Conservation (phyloP, 2,113 vertebrate genomes). For the Dolichotis patagonum region DNA sequence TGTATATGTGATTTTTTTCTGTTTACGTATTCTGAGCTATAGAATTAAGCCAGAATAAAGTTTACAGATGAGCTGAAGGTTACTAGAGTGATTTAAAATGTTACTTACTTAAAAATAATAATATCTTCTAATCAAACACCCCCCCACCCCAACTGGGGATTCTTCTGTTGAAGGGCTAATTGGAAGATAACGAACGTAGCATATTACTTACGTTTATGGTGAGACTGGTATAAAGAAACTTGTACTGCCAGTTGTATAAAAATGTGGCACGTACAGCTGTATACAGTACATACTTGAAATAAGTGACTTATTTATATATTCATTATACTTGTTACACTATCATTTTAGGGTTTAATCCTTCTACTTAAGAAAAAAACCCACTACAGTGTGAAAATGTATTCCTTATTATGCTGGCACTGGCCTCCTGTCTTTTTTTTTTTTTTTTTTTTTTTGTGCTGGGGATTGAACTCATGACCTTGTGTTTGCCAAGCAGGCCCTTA, state of each 20-base stretch:
- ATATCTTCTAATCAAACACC: constrained; percentile 9
- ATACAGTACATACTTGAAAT: background rate
- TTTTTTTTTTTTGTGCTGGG: no score
- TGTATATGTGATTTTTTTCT: background rate
- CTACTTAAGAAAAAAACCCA: background rate
- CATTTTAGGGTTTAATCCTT: background rate
- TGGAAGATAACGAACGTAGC: background rate
- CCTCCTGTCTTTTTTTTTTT: background rate
- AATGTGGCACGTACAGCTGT: background rate
- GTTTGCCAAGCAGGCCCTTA: no score
- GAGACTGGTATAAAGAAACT: background rate
- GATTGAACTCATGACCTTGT: no score
- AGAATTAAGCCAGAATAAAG: background rate
- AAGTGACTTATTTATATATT: background rate
- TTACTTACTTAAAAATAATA: constrained; percentile 12
- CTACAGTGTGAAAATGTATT: background rate
- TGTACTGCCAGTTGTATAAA: background rate
- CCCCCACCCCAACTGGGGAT: background rate
- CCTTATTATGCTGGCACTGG: background rate
- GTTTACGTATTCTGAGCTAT: background rate
- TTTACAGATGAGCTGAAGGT: background rate
- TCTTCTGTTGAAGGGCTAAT: constrained; percentile 39
- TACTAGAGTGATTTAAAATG: constrained; percentile 17
- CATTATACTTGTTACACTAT: background rate
- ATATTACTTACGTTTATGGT: background rate